Percentiles rank a stretch among this genome's conserved stretches.
These are phyloP conservation scores for Erebia palarica DNA, from an alignment of 2,888 invertebrate species.

Conservation along the genomic window DNA sequence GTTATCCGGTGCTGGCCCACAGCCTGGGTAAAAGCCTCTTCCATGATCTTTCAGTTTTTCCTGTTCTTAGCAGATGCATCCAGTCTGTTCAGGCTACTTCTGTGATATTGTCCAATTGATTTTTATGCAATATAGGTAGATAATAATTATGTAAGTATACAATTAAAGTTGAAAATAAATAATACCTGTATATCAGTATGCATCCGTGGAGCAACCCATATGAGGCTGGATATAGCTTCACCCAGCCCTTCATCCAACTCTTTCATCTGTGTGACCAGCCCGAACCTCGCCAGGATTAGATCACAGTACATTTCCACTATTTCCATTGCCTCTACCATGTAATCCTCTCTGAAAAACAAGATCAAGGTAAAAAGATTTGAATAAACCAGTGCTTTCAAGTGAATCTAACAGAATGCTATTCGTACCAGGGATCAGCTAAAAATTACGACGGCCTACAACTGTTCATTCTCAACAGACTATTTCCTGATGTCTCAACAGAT, in stretches of 20 bases:
- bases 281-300: conserved; percentile 96
- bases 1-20: too few relatives aligned
- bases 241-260: conserved; percentile 97
- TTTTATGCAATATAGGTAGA: too few relatives aligned
- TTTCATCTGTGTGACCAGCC: conserved; percentile 98
- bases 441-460: too few relatives aligned
- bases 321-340: conserved; percentile 99
- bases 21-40: too few relatives aligned
- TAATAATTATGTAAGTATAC: background rate
- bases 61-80: too few relatives aligned
- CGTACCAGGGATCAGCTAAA: too few relatives aligned
- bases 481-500: background rate
- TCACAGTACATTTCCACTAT: conserved; percentile 99
- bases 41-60: too few relatives aligned
- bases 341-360: conserved; percentile 91
- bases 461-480: background rate
- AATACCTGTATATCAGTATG: conserved; percentile 90
- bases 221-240: conserved; percentile 96
- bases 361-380: conserved; percentile 12
- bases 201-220: conserved; percentile 98
- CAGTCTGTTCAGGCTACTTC: too few relatives aligned
- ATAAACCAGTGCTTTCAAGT: too few relatives aligned
- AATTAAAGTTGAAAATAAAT: background rate
- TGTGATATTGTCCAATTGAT: too few relatives aligned
- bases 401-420: too few relatives aligned